A percentile compares a stretch with the other conserved stretches of the same genome.
Evolutionary conservation across 2,113 vertebrate genomes (phyloP).

Genomic region (Zosterops borbonicus): DNA sequence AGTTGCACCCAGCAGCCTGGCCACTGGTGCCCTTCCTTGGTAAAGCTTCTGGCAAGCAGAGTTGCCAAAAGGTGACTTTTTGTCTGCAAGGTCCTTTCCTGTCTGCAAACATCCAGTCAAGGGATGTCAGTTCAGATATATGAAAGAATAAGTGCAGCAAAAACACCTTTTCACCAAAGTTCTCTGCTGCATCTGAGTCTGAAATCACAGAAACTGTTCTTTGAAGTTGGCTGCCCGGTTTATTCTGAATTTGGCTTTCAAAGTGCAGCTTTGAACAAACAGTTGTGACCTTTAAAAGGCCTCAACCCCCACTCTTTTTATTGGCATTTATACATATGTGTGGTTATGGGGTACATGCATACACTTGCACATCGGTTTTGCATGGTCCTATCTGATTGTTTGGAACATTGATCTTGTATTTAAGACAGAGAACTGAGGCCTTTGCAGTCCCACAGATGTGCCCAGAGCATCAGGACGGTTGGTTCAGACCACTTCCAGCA

Average conservation of each 20-base stretch:
- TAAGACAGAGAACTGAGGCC: background rate
- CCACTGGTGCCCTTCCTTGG: background rate
- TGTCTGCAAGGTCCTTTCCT: background rate
- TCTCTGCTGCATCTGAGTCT: rapidly evolving
- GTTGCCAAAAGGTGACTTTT: background rate
- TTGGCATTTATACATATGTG: background rate
- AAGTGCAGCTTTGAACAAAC: background rate
- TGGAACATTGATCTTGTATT: background rate
- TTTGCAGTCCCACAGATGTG: background rate
- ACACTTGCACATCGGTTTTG: background rate
- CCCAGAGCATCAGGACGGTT: rapidly evolving
- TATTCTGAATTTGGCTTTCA: background rate
- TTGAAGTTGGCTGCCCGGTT: background rate
- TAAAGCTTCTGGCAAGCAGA: background rate
- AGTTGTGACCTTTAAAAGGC: background rate
- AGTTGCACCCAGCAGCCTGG: background rate
- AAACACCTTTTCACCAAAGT: background rate
- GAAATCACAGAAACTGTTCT: background rate
- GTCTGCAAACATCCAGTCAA: background rate
- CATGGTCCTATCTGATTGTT: rapidly evolving
- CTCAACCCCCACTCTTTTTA: background rate
- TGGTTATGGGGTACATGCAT: rapidly evolving
- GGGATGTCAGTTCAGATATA: background rate
- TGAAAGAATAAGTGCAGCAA: background rate
- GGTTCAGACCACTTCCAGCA: background rate